Conservation (phyloP, 2,888 invertebrate genomes). For the Agrochola circellaris region DNA sequence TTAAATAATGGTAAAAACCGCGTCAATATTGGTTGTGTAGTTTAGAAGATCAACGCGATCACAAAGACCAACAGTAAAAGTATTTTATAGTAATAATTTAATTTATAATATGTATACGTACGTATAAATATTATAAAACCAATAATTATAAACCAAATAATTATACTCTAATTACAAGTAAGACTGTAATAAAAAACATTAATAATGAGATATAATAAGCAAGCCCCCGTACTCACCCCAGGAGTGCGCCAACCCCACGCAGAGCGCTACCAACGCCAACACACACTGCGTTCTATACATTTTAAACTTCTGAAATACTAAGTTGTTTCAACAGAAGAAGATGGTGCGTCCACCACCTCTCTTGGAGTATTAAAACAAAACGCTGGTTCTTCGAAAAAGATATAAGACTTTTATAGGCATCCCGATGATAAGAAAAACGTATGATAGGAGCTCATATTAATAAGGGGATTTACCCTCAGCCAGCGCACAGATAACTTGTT, state of each 20-base stretch:
- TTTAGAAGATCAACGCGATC: too few relatives aligned
- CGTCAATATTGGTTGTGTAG: too few relatives aligned
- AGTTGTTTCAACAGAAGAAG: slow-evolving; percentile 1
- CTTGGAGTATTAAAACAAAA: not conserved
- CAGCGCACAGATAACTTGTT: not conserved
- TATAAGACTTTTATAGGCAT: not conserved
- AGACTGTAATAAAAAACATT: not conserved
- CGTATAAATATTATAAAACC: too few relatives aligned
- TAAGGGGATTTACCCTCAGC: not conserved
- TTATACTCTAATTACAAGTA: not conserved
- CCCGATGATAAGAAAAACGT: not conserved
- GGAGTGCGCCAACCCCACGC: not conserved
- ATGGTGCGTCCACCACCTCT: slow-evolving; percentile 33
- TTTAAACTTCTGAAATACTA: slow-evolving; percentile 80
- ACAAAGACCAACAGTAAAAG: too few relatives aligned
- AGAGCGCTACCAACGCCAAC: not conserved
- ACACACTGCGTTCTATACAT: slow-evolving; percentile 80
- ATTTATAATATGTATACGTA: too few relatives aligned
- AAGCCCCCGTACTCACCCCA: slow-evolving; percentile 6
- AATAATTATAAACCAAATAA: too few relatives aligned
- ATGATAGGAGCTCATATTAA: not conserved
- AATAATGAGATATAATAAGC: slow-evolving; percentile 38
- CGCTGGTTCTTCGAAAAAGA: not conserved
- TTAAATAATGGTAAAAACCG: too few relatives aligned
- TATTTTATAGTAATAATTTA: too few relatives aligned